A percentile compares a stretch with the other conserved stretches of the same genome.
phyloP scores from a whole-genome alignment of 2,797 vertebrate species.

The Eulemur mongoz region DNA sequence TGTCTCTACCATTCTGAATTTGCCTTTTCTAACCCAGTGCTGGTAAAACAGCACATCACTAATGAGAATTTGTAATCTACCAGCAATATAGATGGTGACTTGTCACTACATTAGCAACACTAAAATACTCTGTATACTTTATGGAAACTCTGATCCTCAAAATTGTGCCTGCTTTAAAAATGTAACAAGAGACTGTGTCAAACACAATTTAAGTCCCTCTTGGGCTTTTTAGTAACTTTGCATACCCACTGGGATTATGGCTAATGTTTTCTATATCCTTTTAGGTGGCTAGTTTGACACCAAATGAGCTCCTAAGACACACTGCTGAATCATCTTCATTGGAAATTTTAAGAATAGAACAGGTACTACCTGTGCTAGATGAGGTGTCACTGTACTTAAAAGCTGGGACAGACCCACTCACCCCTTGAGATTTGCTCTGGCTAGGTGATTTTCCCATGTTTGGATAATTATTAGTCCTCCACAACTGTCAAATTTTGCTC shows the following conservation, averaged over 20 bases:
- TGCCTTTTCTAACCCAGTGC: conserved; percentile 1
- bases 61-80: background rate
- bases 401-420: background rate
- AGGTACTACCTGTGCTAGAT: background rate
- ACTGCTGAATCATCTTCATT: conserved; percentile 15
- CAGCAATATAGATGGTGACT: background rate
- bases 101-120: background rate
- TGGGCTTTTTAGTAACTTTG: conserved; percentile 31
- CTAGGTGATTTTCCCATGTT: conserved; percentile 8
- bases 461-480: conserved; percentile 26
- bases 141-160: conserved; percentile 24
- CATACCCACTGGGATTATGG: background rate
- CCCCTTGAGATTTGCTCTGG: conserved; percentile 18
- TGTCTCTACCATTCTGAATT: background rate
- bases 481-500: conserved; percentile 26
- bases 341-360: conserved; percentile 57
- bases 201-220: background rate
- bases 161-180: conserved; percentile 9
- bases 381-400: background rate
- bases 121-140: background rate
- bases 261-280: conserved; percentile 35
- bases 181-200: background rate
- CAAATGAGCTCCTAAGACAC: background rate
- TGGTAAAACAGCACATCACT: background rate
- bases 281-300: conserved; percentile 40